phyloP scores from a whole-genome alignment of 1,140 invertebrate species.

The Penaeus vannamei region DNA sequence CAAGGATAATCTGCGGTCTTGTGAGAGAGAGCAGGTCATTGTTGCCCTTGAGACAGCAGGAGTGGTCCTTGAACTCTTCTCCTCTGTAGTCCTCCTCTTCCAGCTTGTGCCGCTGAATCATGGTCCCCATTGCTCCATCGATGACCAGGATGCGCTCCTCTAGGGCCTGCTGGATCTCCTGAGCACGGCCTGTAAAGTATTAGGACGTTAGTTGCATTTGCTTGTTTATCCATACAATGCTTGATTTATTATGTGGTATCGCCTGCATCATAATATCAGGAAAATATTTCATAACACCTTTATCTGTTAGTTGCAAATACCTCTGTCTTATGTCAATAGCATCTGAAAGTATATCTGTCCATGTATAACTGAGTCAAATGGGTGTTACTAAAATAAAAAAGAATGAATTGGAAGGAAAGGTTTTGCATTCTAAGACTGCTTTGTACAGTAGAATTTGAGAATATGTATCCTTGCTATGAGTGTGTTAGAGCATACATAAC shows the following conservation, averaged over 20 bases:
- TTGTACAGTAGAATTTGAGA: no score
- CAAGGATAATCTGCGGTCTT: conserved; percentile 63
- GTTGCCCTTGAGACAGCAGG: conserved; percentile 76
- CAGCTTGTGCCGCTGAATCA: conserved; percentile 76
- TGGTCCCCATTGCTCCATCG: conserved; percentile 80
- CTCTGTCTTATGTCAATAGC: no score
- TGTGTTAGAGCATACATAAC: no score
- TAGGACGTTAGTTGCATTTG: neutral
- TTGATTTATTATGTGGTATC: neutral
- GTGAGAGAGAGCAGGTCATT: conserved; percentile 78
- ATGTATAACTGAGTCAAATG: no score
- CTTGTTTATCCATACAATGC: neutral
- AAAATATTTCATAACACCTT: neutral
- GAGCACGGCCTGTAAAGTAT: conserved; percentile 57
- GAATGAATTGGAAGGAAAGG: no score
- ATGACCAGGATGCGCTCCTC: conserved; percentile 76
- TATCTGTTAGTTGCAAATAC: neutral
- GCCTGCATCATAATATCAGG: neutral
- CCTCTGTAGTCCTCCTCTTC: conserved; percentile 76
- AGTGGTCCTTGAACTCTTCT: conserved; percentile 73
- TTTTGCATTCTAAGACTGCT: no score
- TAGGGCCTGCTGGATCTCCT: conserved; percentile 69
- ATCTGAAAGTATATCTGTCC: no score
- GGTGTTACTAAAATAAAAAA: no score
- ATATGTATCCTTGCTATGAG: no score